phyloP scores from a whole-genome alignment of 2,113 vertebrate species.

The Corvus moneduloides region DNA sequence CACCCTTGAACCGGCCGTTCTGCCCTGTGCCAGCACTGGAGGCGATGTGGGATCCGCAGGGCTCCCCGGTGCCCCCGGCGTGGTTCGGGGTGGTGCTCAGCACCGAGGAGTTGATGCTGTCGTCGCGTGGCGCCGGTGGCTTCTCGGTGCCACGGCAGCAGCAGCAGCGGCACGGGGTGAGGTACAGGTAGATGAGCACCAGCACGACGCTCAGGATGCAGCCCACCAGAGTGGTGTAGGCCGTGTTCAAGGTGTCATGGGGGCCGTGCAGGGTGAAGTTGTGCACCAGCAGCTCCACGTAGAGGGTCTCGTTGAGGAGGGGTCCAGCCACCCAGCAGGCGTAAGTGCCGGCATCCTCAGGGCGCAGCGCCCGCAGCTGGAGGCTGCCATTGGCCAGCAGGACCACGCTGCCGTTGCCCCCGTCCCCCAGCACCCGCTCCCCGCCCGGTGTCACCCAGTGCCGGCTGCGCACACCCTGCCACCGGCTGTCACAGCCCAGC shows the following conservation, averaged over 20 bases:
- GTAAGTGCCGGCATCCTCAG: slow-evolving; percentile 87
- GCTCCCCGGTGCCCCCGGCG: slow-evolving; percentile 64
- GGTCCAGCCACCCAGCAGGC: slow-evolving; percentile 86
- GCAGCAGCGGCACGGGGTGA: slow-evolving; percentile 95
- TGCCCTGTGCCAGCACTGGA: slow-evolving; percentile 79
- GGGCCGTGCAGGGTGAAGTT: slow-evolving; percentile 85
- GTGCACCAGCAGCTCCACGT: slow-evolving; percentile 89
- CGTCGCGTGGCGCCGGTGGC: slow-evolving; percentile 79
- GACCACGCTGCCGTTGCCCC: slow-evolving; percentile 76
- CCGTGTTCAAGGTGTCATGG: slow-evolving; percentile 90
- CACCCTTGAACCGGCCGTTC: slow-evolving; percentile 88
- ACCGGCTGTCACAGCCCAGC: slow-evolving; percentile 88
- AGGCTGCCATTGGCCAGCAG: slow-evolving; percentile 82
- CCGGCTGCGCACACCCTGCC: slow-evolving; percentile 75
- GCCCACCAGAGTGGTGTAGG: slow-evolving; percentile 95
- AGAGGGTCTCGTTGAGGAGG: slow-evolving; percentile 90
- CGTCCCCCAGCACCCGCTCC: slow-evolving; percentile 64
- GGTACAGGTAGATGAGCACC: slow-evolving; percentile 94
- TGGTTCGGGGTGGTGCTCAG: slow-evolving; percentile 92
- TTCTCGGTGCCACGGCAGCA: slow-evolving; percentile 85
- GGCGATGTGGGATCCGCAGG: slow-evolving; percentile 76
- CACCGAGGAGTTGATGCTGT: slow-evolving; percentile 94
- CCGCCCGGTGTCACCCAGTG: slow-evolving; percentile 86
- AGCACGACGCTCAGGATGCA: slow-evolving; percentile 94
- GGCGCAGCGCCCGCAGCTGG: slow-evolving; percentile 73